These are phyloP conservation scores for Drusus annulatus DNA, from an alignment of 1,140 invertebrate genomes.

Conservation along the genomic window DNA sequence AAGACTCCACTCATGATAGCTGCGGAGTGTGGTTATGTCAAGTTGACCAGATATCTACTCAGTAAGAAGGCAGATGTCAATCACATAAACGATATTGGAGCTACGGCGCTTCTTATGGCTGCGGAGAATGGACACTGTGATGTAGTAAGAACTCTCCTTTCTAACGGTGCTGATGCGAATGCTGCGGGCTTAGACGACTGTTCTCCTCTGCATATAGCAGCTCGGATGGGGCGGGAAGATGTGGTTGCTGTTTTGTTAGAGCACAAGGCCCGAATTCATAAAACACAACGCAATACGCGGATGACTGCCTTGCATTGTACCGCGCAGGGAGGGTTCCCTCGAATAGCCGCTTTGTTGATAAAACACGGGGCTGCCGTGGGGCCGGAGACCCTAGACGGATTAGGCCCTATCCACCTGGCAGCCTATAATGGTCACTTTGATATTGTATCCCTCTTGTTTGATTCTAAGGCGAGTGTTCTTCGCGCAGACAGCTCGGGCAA, in stretches of 20 bases:
- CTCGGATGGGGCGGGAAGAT: not conserved
- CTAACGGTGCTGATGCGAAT: not conserved
- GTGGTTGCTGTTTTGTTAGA: not conserved
- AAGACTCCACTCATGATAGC: not conserved
- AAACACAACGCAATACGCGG: not conserved
- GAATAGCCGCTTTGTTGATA: not conserved
- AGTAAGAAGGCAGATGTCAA: not conserved
- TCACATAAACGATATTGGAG: not conserved
- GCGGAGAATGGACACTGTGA: not conserved
- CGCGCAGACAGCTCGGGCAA: not conserved
- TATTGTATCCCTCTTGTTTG: not conserved
- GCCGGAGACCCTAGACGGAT: not conserved
- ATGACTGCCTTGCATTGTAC: not conserved
- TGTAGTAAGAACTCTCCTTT: not conserved
- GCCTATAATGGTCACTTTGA: not conserved
- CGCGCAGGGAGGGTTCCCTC: not conserved
- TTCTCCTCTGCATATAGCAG: not conserved
- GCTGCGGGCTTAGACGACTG: not conserved
- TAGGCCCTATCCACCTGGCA: not conserved
- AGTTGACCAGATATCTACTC: not conserved
- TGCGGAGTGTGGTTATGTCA: not conserved
- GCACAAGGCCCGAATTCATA: not conserved
- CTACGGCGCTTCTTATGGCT: not conserved
- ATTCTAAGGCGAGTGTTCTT: not conserved
- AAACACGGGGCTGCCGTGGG: not conserved